Percentiles rank a stretch among this genome's conserved stretches.
phyloP scores from a whole-genome alignment of 1,140 invertebrate genomes.

The Subanguina moxae region DNA sequence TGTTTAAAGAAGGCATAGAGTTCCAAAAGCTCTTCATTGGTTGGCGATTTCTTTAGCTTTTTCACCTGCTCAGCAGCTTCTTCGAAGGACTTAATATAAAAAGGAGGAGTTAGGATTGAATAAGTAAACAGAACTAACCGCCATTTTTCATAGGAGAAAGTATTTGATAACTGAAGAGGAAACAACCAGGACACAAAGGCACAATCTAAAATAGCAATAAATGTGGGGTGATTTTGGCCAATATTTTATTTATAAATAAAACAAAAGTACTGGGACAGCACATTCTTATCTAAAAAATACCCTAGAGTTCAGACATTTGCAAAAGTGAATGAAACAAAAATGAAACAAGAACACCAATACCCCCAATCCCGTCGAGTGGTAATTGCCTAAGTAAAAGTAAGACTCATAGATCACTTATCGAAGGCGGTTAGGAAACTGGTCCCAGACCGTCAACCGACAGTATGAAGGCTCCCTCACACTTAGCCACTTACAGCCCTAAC shows the following conservation, averaged over 20 bases:
- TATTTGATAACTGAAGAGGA: neutral
- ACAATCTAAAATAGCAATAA: neutral
- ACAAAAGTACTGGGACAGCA: too few species aligned
- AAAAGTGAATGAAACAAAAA: too few species aligned
- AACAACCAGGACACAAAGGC: neutral
- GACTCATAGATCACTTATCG: too few species aligned
- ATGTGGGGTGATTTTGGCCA: neutral
- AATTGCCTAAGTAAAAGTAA: too few species aligned
- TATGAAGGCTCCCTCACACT: too few species aligned
- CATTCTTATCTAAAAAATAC: too few species aligned
- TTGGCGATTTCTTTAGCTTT: conserved; percentile 71
- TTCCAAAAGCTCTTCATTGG: conserved; percentile 76
- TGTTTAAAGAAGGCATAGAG: conserved; percentile 85
- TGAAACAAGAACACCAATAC: too few species aligned
- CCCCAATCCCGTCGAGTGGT: too few species aligned
- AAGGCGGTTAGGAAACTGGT: too few species aligned
- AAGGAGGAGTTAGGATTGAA: neutral
- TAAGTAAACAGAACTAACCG: neutral
- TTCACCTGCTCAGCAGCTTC: conserved; percentile 25
- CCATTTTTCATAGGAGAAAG: neutral
- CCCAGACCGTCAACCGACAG: too few species aligned
- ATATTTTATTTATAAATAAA: neutral
- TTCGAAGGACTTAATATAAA: neutral
- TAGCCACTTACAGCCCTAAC: too few species aligned
- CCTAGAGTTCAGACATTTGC: too few species aligned